Base-by-base conservation (phyloP, 2,888 invertebrate genomes). In the Cantharis nigra region DNA sequence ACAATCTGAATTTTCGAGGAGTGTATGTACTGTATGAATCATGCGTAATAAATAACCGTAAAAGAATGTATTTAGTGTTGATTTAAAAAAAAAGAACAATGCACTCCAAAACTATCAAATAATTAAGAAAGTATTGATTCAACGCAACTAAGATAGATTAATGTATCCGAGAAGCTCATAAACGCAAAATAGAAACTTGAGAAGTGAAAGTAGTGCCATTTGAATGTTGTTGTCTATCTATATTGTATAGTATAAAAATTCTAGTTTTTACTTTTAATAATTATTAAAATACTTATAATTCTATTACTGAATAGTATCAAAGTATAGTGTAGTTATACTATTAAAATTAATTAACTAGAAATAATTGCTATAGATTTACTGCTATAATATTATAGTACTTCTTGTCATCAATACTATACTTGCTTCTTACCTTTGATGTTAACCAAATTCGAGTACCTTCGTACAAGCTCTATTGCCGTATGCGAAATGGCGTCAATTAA, bases 1-100 rank as follows among this genome's bases (percentile, higher is more conserved):
- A 73, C 73, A 73, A 73, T 73, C 64, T 72, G 64, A 72, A 69
- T 67, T 73, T 73, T 73, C 67, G 73, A 73, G 73, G 69, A 73
- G 73, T 73, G 73, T 30, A 71, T 72, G 72, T 72, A 72, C 65
- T 20, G 10, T 63, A 73, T 73, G 73, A 73, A 16, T 73, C 73
- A 73, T 73, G 69, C 49, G 71, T 23, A 49, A 69, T 69, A 49
- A 62, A 69, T 26, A 67, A 26, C 30, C 20, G 64, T 30, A 30
- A 33, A 72, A 72, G 72, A 72, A 64, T 72, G 28, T 33, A 71
- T 28, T 63, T 14, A 23, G 49, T 49, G 49, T 49, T 49, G 49
- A 49, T 13, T 49, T 13, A 49, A 49, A 49, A 49, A 49, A 49
- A 49, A 49, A 49, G 49, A 49, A 49, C 49, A 49, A 49, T 49